Conservation (phyloP, 1,140 invertebrate species). For the Bradynema listronoti region DNA sequence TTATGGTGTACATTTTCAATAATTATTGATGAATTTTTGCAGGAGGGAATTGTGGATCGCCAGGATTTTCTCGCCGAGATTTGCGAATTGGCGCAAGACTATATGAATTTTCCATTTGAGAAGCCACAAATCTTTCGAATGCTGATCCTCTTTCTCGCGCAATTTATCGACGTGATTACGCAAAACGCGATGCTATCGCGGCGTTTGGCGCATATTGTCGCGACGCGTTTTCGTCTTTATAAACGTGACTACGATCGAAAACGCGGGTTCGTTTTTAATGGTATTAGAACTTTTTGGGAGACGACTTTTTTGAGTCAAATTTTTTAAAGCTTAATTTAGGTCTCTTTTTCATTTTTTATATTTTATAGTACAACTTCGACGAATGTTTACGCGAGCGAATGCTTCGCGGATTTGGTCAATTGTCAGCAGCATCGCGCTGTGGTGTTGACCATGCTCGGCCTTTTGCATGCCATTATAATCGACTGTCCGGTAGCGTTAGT, state of each 20-base stretch:
- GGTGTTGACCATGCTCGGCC: slow-evolving; percentile 36
- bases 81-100: slow-evolving; percentile 37
- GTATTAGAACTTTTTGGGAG: neutral
- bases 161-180: slow-evolving; percentile 38
- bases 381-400: slow-evolving; percentile 14
- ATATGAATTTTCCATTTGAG: slow-evolving; percentile 40
- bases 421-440: slow-evolving; percentile 44
- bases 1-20: neutral
- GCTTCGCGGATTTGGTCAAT: slow-evolving; percentile 34
- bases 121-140: slow-evolving; percentile 44
- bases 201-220: slow-evolving; percentile 31
- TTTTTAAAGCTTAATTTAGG: too few relatives aligned
- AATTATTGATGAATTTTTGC: slow-evolving; percentile 4
- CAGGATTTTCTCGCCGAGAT: slow-evolving; percentile 44
- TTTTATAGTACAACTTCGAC: neutral
- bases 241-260: slow-evolving; percentile 33
- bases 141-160: slow-evolving; percentile 33
- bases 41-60: slow-evolving; percentile 47
- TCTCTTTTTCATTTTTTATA: slow-evolving; percentile 5
- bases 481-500: slow-evolving; percentile 45
- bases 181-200: slow-evolving; percentile 42
- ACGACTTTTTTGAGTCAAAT: too few relatives aligned
- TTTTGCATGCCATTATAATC: slow-evolving; percentile 40
- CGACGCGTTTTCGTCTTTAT: slow-evolving; percentile 30
- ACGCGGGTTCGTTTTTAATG: slow-evolving; percentile 21